Evolutionary conservation across 1,140 invertebrate species (phyloP).

Genomic region (Calosoma granatense): DNA sequence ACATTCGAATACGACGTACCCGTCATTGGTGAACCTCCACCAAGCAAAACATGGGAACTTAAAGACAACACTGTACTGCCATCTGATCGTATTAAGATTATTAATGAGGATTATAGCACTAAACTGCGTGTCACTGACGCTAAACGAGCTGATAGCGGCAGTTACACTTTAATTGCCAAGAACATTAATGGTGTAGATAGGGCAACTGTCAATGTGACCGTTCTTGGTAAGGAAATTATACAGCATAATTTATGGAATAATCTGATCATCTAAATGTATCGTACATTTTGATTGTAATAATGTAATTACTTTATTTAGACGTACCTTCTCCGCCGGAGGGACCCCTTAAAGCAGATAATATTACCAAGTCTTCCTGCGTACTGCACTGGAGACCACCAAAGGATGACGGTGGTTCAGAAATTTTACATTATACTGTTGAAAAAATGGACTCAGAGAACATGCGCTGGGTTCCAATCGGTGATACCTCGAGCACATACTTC

Average conservation of each 20-base stretch:
- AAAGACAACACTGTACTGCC: slow-evolving; percentile 71
- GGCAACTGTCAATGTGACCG: slow-evolving; percentile 79
- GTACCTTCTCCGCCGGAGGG: slow-evolving; percentile 81
- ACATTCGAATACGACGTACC: slow-evolving; percentile 91
- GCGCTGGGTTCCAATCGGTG: slow-evolving; percentile 86
- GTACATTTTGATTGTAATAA: too few relatives aligned
- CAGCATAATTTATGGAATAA: too few relatives aligned
- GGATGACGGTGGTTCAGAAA: slow-evolving; percentile 87
- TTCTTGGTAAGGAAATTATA: slow-evolving; percentile 38
- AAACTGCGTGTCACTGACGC: slow-evolving; percentile 81
- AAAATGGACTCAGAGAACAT: slow-evolving; percentile 91
- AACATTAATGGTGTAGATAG: slow-evolving; percentile 87
- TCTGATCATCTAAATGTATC: too few relatives aligned
- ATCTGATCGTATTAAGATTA: slow-evolving; percentile 72
- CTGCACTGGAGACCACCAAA: slow-evolving; percentile 82
- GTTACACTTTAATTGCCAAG: slow-evolving; percentile 79
- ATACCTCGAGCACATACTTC: slow-evolving; percentile 52
- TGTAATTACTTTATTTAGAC: too few relatives aligned
- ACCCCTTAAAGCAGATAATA: slow-evolving; percentile 67
- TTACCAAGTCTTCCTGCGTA: slow-evolving; percentile 74
- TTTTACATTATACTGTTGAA: slow-evolving; percentile 84
- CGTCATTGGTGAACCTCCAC: slow-evolving; percentile 87
- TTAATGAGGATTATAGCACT: slow-evolving; percentile 78
- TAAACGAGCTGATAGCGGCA: slow-evolving; percentile 79
- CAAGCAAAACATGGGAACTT: slow-evolving; percentile 84